Base-by-base conservation (phyloP, 2,797 vertebrate species). In the Oryzias sinensis region DNA sequence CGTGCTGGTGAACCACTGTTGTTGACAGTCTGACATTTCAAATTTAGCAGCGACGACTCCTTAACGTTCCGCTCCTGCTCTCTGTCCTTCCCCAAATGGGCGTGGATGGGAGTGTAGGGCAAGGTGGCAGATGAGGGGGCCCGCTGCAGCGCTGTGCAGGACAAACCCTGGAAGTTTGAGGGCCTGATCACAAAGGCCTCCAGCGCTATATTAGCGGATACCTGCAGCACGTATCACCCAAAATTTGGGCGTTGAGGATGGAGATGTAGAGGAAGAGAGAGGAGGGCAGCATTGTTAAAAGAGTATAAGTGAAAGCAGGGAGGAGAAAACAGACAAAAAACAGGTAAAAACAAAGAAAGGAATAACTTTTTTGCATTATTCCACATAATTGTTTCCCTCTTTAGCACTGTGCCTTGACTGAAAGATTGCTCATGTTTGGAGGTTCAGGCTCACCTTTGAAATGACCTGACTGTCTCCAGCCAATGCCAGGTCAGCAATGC, bases 11-110 rank as follows among this genome's bases (percentile, higher is more conserved):
- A 90, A 60, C 80, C 75, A 54, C 90, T 91, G 65, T 80, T 85
- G 89, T 93, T 94, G 79, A 93, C 89, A 17, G 90, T 90, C 81
- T 94, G 93, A 76, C 95, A 97, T 85, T 93, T 94, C 77, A 96
- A 93, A 90, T 91, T 93, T 76, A 96, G 84, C 72, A 91, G 72
- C 0, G 92, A 89, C 65, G 92, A 91, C 50, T 68, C 80, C 29
- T 62, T 56, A 15, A 80, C 67, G 17, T 84, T 83, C 17, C 53
- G 53, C 55, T 74, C 84, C 66, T 51, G 37, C 43, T 27, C 47
- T 13, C 14, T 15, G 62, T 79, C 82, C 70, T 61, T 83, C 74
- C 88, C 83, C n/a, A 42, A 37, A 71, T 49, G 59, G 52, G 65
- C 29, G 24, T 68, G 82, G 56, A 82, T 66, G 70, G 77, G 66